phyloP scores from a whole-genome alignment of 2,797 vertebrate genomes.

The Pipistrellus kuhlii region DNA sequence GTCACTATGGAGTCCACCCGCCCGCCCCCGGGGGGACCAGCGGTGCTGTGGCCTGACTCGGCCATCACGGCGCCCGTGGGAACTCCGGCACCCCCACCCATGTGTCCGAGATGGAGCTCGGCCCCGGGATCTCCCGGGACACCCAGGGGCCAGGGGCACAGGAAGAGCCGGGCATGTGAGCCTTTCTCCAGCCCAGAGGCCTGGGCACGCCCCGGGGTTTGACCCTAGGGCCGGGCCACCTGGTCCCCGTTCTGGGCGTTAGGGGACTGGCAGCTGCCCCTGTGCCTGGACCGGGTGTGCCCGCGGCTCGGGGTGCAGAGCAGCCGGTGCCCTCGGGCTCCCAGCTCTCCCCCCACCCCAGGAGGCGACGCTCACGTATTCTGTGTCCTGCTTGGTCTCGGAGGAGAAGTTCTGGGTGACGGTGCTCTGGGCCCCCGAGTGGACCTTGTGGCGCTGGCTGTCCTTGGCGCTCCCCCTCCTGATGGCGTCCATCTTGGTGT shows the following conservation, averaged over 20 bases:
- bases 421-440: slow-evolving; percentile 91
- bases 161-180: not conserved
- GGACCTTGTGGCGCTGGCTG: slow-evolving; percentile 92
- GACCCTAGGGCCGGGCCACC: not conserved
- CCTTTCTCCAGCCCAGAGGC: too few relatives aligned
- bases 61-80: fast-evolving
- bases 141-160: not conserved
- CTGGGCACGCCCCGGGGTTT: not conserved
- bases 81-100: fast-evolving
- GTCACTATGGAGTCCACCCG: fast-evolving
- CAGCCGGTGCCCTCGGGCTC: fast-evolving
- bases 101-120: not conserved
- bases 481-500: slow-evolving; percentile 91
- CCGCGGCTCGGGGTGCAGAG: not conserved
- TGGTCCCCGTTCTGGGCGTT: too few relatives aligned
- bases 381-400: slow-evolving; percentile 93
- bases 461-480: slow-evolving; percentile 92
- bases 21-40: too few relatives aligned
- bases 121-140: not conserved
- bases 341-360: too few relatives aligned
- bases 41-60: not conserved
- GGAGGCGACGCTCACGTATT: slow-evolving; percentile 91
- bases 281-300: not conserved
- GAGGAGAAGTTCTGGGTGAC: slow-evolving; percentile 95
- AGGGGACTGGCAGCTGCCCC: not conserved